phyloP scores from a whole-genome alignment of 2,888 invertebrate genomes.

The Clanis bilineata region DNA sequence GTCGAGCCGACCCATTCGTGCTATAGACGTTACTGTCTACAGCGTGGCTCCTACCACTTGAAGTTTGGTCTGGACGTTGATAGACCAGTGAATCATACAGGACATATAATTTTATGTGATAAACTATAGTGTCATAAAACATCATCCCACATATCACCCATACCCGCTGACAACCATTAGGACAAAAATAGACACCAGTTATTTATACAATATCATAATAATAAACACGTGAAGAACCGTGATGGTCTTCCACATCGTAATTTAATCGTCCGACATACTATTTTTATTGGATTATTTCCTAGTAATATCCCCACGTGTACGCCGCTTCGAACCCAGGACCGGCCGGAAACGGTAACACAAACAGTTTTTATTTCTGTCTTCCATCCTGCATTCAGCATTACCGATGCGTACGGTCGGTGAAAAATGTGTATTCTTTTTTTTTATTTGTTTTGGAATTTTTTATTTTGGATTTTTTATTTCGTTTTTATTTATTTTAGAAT shows the following conservation, averaged over 20 bases:
- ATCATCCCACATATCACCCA: neutral
- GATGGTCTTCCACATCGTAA: slow-evolving; percentile 48
- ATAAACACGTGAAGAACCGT: slow-evolving; percentile 33
- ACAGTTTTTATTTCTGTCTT: slow-evolving; percentile 80
- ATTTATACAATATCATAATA: slow-evolving; percentile 37
- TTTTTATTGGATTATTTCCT: slow-evolving; percentile 76
- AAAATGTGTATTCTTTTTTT: slow-evolving; percentile 6
- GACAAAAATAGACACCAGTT: slow-evolving; percentile 27
- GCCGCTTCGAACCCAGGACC: slow-evolving; percentile 62
- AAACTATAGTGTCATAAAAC: neutral
- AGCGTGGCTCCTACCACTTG: no score
- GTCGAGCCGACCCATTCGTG: no score
- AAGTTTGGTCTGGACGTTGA: no score
- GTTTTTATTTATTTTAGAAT: neutral
- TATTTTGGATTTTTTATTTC: neutral
- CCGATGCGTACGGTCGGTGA: slow-evolving; percentile 31
- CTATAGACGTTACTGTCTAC: no score
- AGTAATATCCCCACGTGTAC: slow-evolving; percentile 72
- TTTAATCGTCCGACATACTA: slow-evolving; percentile 66
- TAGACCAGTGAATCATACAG: no score
- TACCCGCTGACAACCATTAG: slow-evolving; percentile 5
- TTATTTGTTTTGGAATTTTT: slow-evolving; percentile 14
- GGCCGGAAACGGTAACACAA: slow-evolving; percentile 78
- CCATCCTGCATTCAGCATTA: slow-evolving; percentile 63
- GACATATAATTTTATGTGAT: no score